Conservation (phyloP, 2,888 invertebrate species). For the Lumbricus terrestris region DNA sequence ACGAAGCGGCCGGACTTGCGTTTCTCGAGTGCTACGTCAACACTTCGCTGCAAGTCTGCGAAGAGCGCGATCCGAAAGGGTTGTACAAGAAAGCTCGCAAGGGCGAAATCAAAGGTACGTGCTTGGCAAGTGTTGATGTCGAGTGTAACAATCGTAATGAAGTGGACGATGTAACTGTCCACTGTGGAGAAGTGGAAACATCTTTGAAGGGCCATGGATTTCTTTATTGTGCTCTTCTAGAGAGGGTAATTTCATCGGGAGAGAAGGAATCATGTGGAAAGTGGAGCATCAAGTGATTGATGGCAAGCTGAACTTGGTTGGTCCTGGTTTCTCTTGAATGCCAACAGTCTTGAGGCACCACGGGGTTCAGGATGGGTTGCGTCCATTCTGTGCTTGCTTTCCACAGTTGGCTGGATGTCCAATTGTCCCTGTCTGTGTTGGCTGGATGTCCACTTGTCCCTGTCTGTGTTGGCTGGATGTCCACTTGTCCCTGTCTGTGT, state of each 20-base stretch:
- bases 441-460: no score
- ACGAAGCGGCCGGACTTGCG: conserved; percentile 79
- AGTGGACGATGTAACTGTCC: not conserved
- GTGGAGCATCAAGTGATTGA: no score
- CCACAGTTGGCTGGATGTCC: not conserved
- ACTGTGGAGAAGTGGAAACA: not conserved
- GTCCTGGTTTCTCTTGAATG: no score
- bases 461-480: no score
- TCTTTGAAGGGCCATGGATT: not conserved
- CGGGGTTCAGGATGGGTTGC: not conserved
- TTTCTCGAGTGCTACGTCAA: conserved; percentile 95
- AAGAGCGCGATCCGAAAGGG: conserved; percentile 91
- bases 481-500: not conserved
- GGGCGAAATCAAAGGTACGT: conserved; percentile 77
- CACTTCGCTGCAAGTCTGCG: conserved; percentile 90
- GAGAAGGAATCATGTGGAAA: no score
- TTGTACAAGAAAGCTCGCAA: conserved; percentile 95
- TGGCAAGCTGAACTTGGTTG: no score
- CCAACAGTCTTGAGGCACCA: no score
- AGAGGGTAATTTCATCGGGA: no score
- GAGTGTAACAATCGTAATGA: not conserved
- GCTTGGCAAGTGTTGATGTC: not conserved
- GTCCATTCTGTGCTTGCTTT: not conserved
- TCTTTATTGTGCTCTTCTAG: no score
- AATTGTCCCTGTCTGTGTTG: not conserved